Base-by-base conservation (phyloP, 2,797 vertebrate genomes). In the Danio kyathit region DNA sequence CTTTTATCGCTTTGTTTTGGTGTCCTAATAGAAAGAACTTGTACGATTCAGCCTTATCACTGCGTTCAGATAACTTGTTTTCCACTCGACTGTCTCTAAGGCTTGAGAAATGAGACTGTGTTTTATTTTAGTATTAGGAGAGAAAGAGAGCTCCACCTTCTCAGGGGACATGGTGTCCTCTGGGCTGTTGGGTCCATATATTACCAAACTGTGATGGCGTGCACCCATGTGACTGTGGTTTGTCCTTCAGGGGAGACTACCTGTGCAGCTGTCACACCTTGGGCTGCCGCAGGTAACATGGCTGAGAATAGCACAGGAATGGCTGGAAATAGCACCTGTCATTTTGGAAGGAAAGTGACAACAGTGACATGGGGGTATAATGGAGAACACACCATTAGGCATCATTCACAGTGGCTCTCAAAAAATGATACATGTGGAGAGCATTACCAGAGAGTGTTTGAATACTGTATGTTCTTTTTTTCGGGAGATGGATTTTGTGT, bases 171-270 rank as follows among this genome's bases (percentile, higher is more conserved):
- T 19, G n/a, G 6, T 71, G 66, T 83, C 59, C 65, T 79, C n/a
- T 69, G 70, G 56, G 64, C 77, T 83, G 82, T 54, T 46, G 66
- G 51, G 71, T 63, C 67, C 67, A 69, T 63, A 76, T 69, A 80
- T 74, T 69, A 64, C 66, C 64, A 46, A 60, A 40, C 74, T 1
- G 44, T 74, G 64, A 67, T 65, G 75, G 75, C 29, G 13, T 65
- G 6, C 57, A 72, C 41, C 67, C 29, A n/a, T 61, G 76, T 72
- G 52, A 74, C 75, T 43, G 12, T 56, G 8, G 29, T 48, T 61
- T 79, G 82, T 79, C 76, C 76, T 70, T 80, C 19, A 80, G 70
- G 69, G 60, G 60, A 80, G 40, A 74, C 17, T 66, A 80, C 78
- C 78, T 80, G 78, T 56, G 65, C 1, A 11, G 17, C 43, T 44